Evolutionary conservation across 2,888 invertebrate species (phyloP).

Genomic region (Melieria picta): DNA sequence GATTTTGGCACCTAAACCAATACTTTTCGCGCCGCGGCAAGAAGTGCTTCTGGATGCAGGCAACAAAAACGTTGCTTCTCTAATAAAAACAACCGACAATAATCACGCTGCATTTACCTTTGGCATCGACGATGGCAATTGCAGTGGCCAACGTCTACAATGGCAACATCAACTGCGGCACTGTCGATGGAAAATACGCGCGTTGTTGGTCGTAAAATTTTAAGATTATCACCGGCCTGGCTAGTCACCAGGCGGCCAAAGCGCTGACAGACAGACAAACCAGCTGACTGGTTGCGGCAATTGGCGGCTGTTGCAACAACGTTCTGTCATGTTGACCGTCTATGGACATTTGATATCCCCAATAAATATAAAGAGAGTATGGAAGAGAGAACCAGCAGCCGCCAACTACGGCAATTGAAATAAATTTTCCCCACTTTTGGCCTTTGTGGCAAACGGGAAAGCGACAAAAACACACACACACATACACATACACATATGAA

Average conservation of each 20-base stretch:
- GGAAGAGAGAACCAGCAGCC: background rate
- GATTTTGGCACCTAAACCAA: too few relatives aligned
- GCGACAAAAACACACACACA: too few relatives aligned
- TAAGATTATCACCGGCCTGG: slow-evolving; percentile 12
- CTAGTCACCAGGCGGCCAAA: slow-evolving; percentile 1
- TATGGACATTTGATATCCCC: slow-evolving; percentile 21
- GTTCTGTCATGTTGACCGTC: slow-evolving; percentile 6
- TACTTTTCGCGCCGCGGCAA: too few relatives aligned
- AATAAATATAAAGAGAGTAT: slow-evolving; percentile 14
- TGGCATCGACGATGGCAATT: slow-evolving; percentile 7
- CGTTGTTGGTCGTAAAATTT: slow-evolving; percentile 1
- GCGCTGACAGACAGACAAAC: slow-evolving; percentile 11
- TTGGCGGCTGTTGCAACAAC: background rate
- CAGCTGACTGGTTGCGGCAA: background rate
- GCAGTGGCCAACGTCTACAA: slow-evolving; percentile 19
- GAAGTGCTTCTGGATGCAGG: too few relatives aligned
- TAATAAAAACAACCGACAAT: too few relatives aligned
- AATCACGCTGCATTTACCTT: too few relatives aligned
- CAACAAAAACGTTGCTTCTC: too few relatives aligned
- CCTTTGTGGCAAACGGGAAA: background rate
- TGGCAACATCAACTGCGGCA: too few relatives aligned
- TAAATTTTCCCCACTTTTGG: slow-evolving; percentile 22
- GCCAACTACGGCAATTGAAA: slow-evolving; percentile 19
- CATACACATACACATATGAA: too few relatives aligned
- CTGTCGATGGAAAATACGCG: background rate